Percentiles rank a stretch among this genome's conserved stretches.
These are phyloP conservation scores for Phasianus colchicus DNA, from an alignment of 2,113 vertebrate species.

Conservation along the genomic window DNA sequence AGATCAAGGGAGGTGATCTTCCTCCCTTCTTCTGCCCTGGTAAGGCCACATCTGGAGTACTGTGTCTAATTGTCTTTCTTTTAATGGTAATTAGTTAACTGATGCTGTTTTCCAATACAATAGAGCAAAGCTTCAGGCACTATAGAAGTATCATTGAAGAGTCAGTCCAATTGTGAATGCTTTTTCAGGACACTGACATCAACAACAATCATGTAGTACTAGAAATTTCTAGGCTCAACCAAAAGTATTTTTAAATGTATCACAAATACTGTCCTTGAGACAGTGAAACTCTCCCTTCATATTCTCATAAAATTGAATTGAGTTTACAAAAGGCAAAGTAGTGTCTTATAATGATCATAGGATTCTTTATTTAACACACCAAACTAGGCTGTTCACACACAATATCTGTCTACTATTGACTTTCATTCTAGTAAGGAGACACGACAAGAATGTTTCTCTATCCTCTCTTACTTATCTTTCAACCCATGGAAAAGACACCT, in stretches of 20 bases:
- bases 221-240: neutral
- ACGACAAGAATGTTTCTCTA: neutral
- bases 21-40: too few relatives aligned
- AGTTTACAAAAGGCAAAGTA: neutral
- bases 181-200: neutral
- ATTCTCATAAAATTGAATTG: accelerated
- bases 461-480: neutral
- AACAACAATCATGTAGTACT: neutral
- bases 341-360: neutral
- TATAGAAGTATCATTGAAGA: accelerated
- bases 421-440: neutral
- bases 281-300: neutral
- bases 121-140: neutral
- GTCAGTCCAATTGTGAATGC: too few relatives aligned
- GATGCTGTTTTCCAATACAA: neutral
- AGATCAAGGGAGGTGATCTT: too few relatives aligned
- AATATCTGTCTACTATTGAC: neutral
- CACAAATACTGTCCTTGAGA: neutral
- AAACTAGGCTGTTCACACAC: neutral
- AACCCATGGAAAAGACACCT: neutral
- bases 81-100: neutral
- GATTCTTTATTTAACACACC: neutral
- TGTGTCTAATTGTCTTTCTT: too few relatives aligned
- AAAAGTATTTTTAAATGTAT: neutral
- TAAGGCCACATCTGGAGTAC: too few relatives aligned